Conservation (phyloP, 2,113 vertebrate species). For the Conger conger region DNA sequence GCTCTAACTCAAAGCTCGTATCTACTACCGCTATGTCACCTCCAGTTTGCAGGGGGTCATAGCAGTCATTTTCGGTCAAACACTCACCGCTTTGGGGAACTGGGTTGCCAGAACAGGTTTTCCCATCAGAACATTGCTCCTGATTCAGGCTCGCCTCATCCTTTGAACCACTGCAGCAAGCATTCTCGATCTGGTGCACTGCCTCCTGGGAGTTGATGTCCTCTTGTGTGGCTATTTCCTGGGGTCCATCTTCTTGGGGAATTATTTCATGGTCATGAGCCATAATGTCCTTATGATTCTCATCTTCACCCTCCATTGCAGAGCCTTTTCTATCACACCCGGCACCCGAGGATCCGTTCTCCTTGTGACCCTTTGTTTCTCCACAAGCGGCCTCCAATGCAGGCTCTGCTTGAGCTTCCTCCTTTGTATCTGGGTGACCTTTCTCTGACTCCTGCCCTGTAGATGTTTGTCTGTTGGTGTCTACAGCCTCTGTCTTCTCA, state of each 20-base stretch:
- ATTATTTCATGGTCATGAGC: slow-evolving; percentile 60
- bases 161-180: slow-evolving; percentile 55
- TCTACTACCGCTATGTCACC: slow-evolving; percentile 48
- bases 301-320: slow-evolving; percentile 21
- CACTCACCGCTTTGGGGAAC: slow-evolving; percentile 74
- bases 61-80: slow-evolving; percentile 54
- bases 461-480: slow-evolving; percentile 28
- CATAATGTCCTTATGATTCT: slow-evolving; percentile 57
- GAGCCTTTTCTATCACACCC: not conserved
- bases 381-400: slow-evolving; percentile 12
- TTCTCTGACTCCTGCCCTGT: slow-evolving; percentile 40
- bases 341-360: slow-evolving; percentile 14
- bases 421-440: slow-evolving; percentile 22
- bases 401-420: slow-evolving; percentile 31
- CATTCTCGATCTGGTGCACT: slow-evolving; percentile 64
- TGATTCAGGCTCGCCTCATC: slow-evolving; percentile 58
- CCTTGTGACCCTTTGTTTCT: not conserved
- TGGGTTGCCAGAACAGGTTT: slow-evolving; percentile 42
- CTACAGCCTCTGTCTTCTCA: slow-evolving; percentile 33
- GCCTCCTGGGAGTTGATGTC: slow-evolving; percentile 60
- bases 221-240: slow-evolving; percentile 49
- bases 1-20: slow-evolving; percentile 43
- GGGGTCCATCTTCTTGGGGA: slow-evolving; percentile 43
- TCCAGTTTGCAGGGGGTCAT: slow-evolving; percentile 42
- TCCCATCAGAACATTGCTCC: slow-evolving; percentile 19